These are phyloP conservation scores for Drosophila colorata DNA, from an alignment of 2,888 invertebrate genomes.

Conservation along the genomic window DNA sequence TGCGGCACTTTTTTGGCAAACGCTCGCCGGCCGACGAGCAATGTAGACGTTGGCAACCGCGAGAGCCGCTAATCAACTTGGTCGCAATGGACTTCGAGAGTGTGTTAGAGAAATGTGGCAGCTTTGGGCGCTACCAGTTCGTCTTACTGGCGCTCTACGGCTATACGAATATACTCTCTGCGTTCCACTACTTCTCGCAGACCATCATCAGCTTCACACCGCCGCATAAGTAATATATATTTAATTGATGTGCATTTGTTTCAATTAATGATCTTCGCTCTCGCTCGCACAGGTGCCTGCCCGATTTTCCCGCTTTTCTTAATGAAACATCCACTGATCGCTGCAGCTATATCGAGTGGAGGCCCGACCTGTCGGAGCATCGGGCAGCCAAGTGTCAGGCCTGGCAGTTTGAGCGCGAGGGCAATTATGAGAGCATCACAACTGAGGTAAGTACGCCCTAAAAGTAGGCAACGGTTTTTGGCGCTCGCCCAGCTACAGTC, in stretches of 20 bases:
- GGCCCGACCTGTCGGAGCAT: constrained; percentile 35
- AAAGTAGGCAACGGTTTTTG: constrained; percentile 43
- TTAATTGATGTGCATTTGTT: neutral
- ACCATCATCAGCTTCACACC: constrained; percentile 87
- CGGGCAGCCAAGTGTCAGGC: constrained; percentile 82
- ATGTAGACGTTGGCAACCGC: constrained; percentile 20
- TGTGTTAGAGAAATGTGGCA: constrained; percentile 86
- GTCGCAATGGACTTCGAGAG: constrained; percentile 85
- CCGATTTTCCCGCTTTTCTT: constrained; percentile 6
- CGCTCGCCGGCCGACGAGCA: constrained; percentile 36
- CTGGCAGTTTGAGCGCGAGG: constrained; percentile 87
- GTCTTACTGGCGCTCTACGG: constrained; percentile 86
- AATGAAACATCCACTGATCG: neutral
- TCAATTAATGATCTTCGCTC: too few species aligned
- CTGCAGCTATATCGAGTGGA: constrained; percentile 34
- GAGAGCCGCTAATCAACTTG: neutral
- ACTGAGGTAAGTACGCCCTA: constrained; percentile 86
- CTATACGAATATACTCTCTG: constrained; percentile 86
- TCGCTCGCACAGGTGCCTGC: constrained; percentile 67
- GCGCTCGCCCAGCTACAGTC: constrained; percentile 29
- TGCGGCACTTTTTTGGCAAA: constrained; percentile 13
- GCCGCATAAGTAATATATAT: constrained; percentile 83
- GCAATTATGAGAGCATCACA: constrained; percentile 87
- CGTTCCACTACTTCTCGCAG: constrained; percentile 87
- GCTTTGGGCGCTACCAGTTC: constrained; percentile 86